Evolutionary conservation across 2,113 vertebrate species (phyloP).

Genomic region (Plotosus lineatus): DNA sequence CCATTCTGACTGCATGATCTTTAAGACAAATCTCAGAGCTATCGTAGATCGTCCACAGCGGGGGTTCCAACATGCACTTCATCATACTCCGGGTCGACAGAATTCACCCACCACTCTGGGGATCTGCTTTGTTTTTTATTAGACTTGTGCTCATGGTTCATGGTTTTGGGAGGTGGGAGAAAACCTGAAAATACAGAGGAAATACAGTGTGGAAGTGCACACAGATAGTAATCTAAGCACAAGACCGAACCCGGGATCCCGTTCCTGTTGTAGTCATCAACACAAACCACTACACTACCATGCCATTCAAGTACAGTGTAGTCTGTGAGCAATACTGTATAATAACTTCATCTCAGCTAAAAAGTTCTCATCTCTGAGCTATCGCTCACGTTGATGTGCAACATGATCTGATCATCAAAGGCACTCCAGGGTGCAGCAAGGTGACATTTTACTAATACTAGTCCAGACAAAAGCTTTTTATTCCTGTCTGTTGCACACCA

Average conservation of each 20-base stretch:
- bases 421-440: not conserved
- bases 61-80: too few species aligned
- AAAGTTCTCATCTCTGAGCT: not conserved
- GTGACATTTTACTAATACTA: slow-evolving; percentile 31
- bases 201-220: not conserved
- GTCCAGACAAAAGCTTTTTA: slow-evolving; percentile 5
- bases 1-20: too few species aligned
- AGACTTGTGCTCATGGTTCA: too few species aligned
- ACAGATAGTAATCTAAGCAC: not conserved
- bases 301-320: not conserved
- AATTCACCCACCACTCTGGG: not conserved
- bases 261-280: not conserved
- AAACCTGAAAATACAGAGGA: not conserved
- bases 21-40: too few species aligned
- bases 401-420: not conserved
- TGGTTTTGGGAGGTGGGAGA: not conserved
- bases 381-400: not conserved
- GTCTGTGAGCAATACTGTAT: not conserved
- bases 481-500: slow-evolving; percentile 7
- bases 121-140: too few species aligned
- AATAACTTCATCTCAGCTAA: slow-evolving; percentile 12
- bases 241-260: not conserved
- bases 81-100: not conserved
- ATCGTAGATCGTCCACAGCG: too few species aligned
- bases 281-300: not conserved